Base-by-base conservation (phyloP, 2,113 vertebrate species). In the Notiomystis cincta region DNA sequence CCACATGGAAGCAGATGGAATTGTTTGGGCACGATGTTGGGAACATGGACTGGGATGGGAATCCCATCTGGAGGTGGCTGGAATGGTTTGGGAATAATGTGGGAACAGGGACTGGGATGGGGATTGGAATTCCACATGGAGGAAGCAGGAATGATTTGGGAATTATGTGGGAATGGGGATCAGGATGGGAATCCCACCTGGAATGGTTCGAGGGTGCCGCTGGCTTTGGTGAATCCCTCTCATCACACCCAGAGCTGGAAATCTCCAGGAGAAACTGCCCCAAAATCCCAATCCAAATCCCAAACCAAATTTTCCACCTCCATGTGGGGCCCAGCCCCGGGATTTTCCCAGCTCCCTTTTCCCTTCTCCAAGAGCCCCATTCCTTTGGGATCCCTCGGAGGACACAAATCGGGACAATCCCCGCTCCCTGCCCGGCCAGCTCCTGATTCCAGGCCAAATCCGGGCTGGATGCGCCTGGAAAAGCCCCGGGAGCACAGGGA, bases 111-210 rank as follows among this genome's bases (percentile, higher is more conserved):
- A 71, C 92, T 80, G 79, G 95, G 82, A 9, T 71, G 44, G 44
- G n/a, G 33, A 23, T 50, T 38, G 9, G 13, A 15, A 42, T 6
- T 64, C 87, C 64, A 27, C 6, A 38, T 1, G 10, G 85, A 80
- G 62, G 76, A 61, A 54, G 54, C 62, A 77, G 87, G 91, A 87
- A 50, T 69, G 54, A 21, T 47, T 7, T 89, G 95, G 88, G 88
- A 87, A 62, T 87, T n/a, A n/a, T n/a, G n/a, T n/a, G n/a, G n/a
- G 82, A 57, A 6, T 48, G 76, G 91, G 67, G 11, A 53, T 53
- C 5, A 28, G 51, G 51, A 17, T 30, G 53, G 8, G 15, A 15
- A 44, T 8, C 62, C 89, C 62, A 37, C 6, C 42, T 2, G 15
- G 88, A 73, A 28, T 10, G n/a, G 48, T 47, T 8, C 48, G 65